Evolutionary conservation across 2,797 vertebrate genomes (phyloP), one percentile per base, ranked within the genome.

Genomic region (Glossophaga mutica): DNA sequence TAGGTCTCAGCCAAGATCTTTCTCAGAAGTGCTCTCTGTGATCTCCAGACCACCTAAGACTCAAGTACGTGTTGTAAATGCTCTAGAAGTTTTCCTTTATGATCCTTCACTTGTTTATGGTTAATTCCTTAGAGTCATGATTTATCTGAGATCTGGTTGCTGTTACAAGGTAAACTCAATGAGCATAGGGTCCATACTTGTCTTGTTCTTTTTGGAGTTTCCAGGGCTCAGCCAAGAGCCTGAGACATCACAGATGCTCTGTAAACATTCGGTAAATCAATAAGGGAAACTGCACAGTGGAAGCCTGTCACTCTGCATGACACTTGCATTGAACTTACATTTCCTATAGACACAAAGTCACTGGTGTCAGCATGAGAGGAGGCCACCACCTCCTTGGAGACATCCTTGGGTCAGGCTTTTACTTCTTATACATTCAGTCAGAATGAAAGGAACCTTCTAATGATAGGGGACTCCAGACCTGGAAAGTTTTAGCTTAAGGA

Each of bases 341-440:
- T 81, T 37, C 29, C 44, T 39, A 48, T 10, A 37, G 26, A 39
- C 11, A 19, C 34, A 59, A 46, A 18, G 14, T 11, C 16, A 8
- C 24, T 24, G 34, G 12, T 19, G 16, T 32, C 22, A n/a, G 34
- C 18, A 29, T 19, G 19, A 34, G 44, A 6, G 19, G 46, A 73
- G 9, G 37, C 37, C 37, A 26, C 15, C 21, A 10, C 9, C 1
- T 82, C 3, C 24, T 37, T 3, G 3, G 3, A 0, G 2, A 24
- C 50, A 37, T 79, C 19, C 26, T 19, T 44, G 3, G 12, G 8
- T 24, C 19, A 52, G 50, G 16, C 6, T 9, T 68, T 24, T 22
- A 42, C 46, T 29, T 19, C 34, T 42, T 2, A 0, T 14, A n/a
- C 3, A 7, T 29, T 65, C 37, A 42, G 48, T 29, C 37, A 15